Percentiles rank a stretch among this genome's conserved stretches.
phyloP scores from a whole-genome alignment of 1,140 invertebrate species.

The Drosophila nannoptera region DNA sequence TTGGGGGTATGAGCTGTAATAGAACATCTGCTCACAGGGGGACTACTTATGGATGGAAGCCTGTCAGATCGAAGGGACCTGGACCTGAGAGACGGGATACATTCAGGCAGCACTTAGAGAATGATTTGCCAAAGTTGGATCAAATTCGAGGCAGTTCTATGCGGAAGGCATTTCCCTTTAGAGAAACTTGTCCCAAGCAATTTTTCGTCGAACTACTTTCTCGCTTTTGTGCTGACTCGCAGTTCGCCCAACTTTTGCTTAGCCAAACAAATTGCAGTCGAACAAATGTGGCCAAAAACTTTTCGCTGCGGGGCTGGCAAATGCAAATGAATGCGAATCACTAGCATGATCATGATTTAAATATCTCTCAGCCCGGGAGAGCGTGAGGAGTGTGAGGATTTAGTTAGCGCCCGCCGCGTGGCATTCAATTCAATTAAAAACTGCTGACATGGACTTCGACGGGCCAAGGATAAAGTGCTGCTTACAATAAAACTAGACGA shows the following conservation, averaged over 20 bases:
- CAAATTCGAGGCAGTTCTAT: too few species aligned
- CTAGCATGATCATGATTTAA: slow-evolving; percentile 49
- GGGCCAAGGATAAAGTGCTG: slow-evolving; percentile 54
- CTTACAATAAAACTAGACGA: slow-evolving; percentile 60
- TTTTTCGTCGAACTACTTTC: slow-evolving; percentile 3
- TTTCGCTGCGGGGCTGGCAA: slow-evolving; percentile 23
- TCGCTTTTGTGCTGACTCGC: slow-evolving; percentile 45
- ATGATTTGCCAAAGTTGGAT: too few species aligned
- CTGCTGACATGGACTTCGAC: slow-evolving; percentile 59
- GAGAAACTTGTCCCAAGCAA: neutral
- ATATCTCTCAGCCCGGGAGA: slow-evolving; percentile 1
- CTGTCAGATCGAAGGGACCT: neutral
- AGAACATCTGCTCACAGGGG: neutral
- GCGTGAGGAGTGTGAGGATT: neutral
- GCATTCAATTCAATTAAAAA: slow-evolving; percentile 76
- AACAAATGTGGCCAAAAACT: slow-evolving; percentile 43
- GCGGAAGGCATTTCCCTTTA: neutral
- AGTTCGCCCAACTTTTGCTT: slow-evolving; percentile 38
- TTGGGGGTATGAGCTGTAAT: neutral
- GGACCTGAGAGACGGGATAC: neutral
- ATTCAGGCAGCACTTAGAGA: too few species aligned
- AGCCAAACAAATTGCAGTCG: slow-evolving; percentile 47
- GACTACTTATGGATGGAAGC: neutral
- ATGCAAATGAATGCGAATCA: slow-evolving; percentile 70
- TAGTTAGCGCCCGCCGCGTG: slow-evolving; percentile 41